Base-by-base conservation (phyloP, 2,888 invertebrate species). In the Plagiodera versicolora region DNA sequence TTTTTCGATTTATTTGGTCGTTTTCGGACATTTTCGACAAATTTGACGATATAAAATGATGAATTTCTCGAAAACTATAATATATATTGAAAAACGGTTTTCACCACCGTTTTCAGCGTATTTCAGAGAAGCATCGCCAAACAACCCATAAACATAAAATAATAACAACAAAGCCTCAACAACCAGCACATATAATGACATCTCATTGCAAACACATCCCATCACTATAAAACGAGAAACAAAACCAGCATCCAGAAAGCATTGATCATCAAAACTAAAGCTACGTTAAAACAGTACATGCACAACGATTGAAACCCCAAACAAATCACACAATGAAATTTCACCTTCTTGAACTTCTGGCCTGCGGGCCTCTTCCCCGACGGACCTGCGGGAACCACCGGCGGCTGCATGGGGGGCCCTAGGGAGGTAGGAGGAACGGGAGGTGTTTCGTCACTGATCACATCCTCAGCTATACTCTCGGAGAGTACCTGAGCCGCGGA, bases 291-390 rank as follows among this genome's bases (percentile, higher is more conserved):
- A 51, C 63, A 46, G 64, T 62, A 70, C 74, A 77, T 74, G 75
- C 75, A 77, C 61, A 72, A 66, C 63, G 70, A 68, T 58, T 69
- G 70, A 67, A 71, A 73, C 70, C 73, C 70, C 72, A 72, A 70
- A 77, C 73, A 75, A 70, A 76, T 72, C 64, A 79, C 75, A 77
- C 75, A 77, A 73, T 72, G 63, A 72, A 74, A 73, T 76, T 77
- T 80, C 79, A 79, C 79, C 80, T 79, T 79, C 77, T 76, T 79
- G 60, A 72, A 70, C 64, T 73, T 72, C 65, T 63, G 61, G 47
- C 56, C 56, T 81, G 76, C 72, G 74, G 77, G 39, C 79, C 72
- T 82, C 83, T 83, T 82, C 14, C 82, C 83, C 79, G 80, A 81
- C 49, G 52, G 51, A 58, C 53, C 63, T 47, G 64, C 60, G 46